A percentile compares a stretch with the other conserved stretches of the same genome.
Evolutionary conservation across 1,140 invertebrate species (phyloP).

Genomic region (Aphidius ervi): DNA sequence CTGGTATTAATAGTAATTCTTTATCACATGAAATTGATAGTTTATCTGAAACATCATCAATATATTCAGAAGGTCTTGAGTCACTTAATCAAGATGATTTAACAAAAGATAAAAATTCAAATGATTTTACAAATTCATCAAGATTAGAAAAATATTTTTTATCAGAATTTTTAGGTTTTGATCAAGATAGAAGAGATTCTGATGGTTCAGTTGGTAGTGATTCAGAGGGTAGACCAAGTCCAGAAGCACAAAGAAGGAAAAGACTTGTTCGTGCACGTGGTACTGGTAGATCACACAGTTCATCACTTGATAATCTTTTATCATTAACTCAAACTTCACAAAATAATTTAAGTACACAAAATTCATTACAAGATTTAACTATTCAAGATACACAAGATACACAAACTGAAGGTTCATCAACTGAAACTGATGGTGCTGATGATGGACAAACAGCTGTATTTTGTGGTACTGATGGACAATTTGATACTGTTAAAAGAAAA

Average conservation of each 20-base stretch:
- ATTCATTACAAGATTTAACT: constrained; percentile 47
- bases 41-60: constrained; percentile 81
- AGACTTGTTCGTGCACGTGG: constrained; percentile 73
- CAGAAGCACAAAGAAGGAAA: constrained; percentile 74
- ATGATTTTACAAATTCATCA: constrained; percentile 73
- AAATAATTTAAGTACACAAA: constrained; percentile 50
- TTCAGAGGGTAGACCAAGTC: constrained; percentile 80
- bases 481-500: constrained; percentile 79
- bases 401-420: constrained; percentile 65
- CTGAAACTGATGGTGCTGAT: constrained; percentile 74
- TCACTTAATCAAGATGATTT: constrained; percentile 56
- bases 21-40: constrained; percentile 60
- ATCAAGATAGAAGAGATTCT: constrained; percentile 65
- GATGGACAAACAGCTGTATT: constrained; percentile 55
- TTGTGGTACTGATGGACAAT: constrained; percentile 63
- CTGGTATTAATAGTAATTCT: constrained; percentile 1
- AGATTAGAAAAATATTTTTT: constrained; percentile 87
- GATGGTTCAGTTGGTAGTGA: constrained; percentile 81
- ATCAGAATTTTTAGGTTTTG: constrained; percentile 78
- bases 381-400: constrained; percentile 43
- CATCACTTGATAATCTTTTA: constrained; percentile 71
- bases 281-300: constrained; percentile 73
- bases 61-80: constrained; percentile 78
- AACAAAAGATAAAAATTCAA: constrained; percentile 51
- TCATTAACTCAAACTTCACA: constrained; percentile 53